Evolutionary conservation across 2,797 vertebrate genomes (phyloP).

Genomic region (Xenentodon cancila): DNA sequence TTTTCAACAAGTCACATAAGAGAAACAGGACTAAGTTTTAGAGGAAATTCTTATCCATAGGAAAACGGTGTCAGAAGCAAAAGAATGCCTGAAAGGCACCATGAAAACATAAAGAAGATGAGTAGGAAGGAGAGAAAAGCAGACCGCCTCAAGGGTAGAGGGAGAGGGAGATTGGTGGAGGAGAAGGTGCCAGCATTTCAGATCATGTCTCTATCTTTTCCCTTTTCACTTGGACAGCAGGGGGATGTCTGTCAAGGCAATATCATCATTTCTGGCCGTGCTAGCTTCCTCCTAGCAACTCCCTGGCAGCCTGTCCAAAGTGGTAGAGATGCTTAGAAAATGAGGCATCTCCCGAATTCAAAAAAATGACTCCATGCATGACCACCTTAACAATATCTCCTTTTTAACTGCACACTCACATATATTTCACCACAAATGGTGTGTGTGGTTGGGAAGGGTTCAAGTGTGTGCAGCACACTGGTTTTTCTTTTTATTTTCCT

Average conservation of each 20-base stretch:
- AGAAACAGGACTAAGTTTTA: conserved; percentile 29
- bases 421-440: conserved; percentile 44
- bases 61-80: conserved; percentile 38
- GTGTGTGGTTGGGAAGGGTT: conserved; percentile 24
- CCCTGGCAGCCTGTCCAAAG: conserved; percentile 39
- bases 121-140: conserved; percentile 56
- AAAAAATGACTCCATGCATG: conserved; percentile 52
- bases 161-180: conserved; percentile 40
- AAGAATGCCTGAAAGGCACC: conserved; percentile 12
- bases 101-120: conserved; percentile 47
- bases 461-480: neutral
- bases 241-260: conserved; percentile 56
- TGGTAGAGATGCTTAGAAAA: conserved; percentile 54
- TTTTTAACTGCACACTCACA: conserved; percentile 36
- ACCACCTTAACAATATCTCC: conserved; percentile 57
- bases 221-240: conserved; percentile 55
- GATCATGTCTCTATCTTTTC: conserved; percentile 56
- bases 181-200: conserved; percentile 63
- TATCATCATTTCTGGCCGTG: conserved; percentile 59
- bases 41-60: conserved; percentile 23
- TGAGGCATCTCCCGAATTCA: conserved; percentile 45
- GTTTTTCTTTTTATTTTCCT: neutral
- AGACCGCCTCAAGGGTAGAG: conserved; percentile 44
- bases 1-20: conserved; percentile 33
- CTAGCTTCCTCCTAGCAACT: conserved; percentile 64